Evolutionary conservation across 2,797 vertebrate genomes (phyloP).

Genomic region (Lindbergichthys nudifrons): DNA sequence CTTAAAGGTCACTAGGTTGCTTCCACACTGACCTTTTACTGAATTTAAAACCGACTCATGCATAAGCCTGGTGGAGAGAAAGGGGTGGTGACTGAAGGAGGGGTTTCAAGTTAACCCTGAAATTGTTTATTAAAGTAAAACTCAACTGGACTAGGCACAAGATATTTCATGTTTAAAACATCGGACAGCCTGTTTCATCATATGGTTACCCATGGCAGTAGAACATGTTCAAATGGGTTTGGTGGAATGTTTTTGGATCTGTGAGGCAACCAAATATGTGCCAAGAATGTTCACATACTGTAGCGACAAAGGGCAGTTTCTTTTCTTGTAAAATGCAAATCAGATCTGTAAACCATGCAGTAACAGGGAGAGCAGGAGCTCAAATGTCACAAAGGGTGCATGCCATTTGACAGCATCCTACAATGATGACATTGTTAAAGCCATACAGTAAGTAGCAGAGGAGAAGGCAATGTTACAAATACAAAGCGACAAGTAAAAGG

Average conservation of each 20-base stretch:
- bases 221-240: constrained; percentile 8
- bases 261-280: background rate
- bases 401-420: constrained; percentile 53
- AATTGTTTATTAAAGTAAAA: constrained; percentile 17
- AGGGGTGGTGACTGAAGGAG: too few relatives aligned
- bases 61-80: background rate
- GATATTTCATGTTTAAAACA: constrained; percentile 3
- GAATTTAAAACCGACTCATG: constrained; percentile 8
- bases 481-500: constrained; percentile 53
- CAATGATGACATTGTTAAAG: constrained; percentile 45
- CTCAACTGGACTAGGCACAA: background rate
- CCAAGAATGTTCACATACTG: background rate
- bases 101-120: background rate
- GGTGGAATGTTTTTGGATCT: constrained; percentile 9
- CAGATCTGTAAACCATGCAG: constrained; percentile 17
- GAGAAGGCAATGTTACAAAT: constrained; percentile 36
- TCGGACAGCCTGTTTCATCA: background rate
- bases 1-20: background rate
- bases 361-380: constrained; percentile 28
- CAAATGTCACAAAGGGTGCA: constrained; percentile 35
- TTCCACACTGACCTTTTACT: background rate
- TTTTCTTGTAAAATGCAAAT: constrained; percentile 52
- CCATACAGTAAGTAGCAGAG: constrained; percentile 40
- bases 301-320: constrained; percentile 1
- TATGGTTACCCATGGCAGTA: too few relatives aligned